These are phyloP conservation scores for Acronicta alni DNA, from an alignment of 2,888 invertebrate genomes.

Conservation along the genomic window DNA sequence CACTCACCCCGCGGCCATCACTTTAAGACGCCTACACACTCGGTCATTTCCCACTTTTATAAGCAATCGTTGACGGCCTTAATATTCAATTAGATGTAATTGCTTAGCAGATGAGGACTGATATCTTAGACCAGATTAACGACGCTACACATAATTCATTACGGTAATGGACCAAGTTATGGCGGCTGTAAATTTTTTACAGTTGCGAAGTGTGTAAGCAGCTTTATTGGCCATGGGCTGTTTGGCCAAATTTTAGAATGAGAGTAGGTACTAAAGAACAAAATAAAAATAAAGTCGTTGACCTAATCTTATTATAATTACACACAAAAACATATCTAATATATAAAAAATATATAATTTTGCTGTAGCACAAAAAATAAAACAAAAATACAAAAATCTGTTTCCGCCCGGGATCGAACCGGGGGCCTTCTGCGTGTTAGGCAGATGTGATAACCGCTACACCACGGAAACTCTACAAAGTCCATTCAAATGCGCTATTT, in stretches of 20 bases:
- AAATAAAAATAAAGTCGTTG: background rate
- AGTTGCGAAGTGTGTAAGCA: conserved; percentile 60
- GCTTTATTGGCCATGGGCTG: conserved; percentile 49
- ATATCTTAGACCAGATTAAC: conserved; percentile 73
- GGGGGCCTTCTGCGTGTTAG: conserved; percentile 97
- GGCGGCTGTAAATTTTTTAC: conserved; percentile 77
- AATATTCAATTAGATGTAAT: conserved; percentile 86
- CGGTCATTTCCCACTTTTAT: conserved; percentile 74
- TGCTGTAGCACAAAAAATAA: too few relatives aligned
- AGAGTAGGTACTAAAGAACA: background rate
- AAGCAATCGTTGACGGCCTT: conserved; percentile 77
- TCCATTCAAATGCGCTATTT: fast-evolving
- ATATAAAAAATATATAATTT: too few relatives aligned
- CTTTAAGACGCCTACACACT: conserved; percentile 58
- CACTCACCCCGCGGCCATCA: conserved; percentile 14
- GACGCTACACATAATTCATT: conserved; percentile 82
- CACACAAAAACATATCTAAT: too few relatives aligned
- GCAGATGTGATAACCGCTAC: conserved; percentile 97
- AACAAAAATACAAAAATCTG: conserved; percentile 70
- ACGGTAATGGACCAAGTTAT: conserved; percentile 82
- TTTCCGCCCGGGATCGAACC: conserved; percentile 96
- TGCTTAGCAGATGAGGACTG: conserved; percentile 76
- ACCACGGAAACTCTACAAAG: conserved; percentile 91
- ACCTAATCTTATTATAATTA: background rate
- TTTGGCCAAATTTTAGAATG: background rate